These are phyloP conservation scores for Mormyrops boulengeri DNA, from an alignment of 2,797 vertebrate species.

Conservation along the genomic window DNA sequence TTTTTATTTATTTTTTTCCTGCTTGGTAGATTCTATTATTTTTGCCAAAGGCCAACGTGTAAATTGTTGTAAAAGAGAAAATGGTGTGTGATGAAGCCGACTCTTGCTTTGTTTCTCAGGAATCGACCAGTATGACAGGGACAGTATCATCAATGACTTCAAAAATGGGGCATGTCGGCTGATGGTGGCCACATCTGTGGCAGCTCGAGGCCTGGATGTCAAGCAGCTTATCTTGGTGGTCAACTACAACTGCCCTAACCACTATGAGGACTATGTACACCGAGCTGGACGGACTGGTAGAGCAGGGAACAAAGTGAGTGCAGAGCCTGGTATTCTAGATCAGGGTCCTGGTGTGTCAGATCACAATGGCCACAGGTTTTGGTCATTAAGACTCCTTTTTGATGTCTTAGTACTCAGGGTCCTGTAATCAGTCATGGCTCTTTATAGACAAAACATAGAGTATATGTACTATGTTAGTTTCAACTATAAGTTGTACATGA, in stretches of 20 bases:
- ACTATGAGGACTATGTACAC: slow-evolving; percentile 98
- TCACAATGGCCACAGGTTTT: background rate
- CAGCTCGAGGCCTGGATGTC: slow-evolving; percentile 88
- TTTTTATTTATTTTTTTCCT: background rate
- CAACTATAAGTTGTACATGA: background rate
- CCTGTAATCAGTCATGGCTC: background rate
- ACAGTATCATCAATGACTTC: slow-evolving; percentile 98
- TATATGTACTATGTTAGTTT: background rate
- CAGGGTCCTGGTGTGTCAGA: background rate
- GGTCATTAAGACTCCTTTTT: background rate
- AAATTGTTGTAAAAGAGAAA: too few species aligned
- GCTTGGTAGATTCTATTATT: background rate
- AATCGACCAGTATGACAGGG: slow-evolving; percentile 96
- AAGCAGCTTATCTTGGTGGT: slow-evolving; percentile 93
- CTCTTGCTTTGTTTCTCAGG: slow-evolving; percentile 54
- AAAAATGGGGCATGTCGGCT: slow-evolving; percentile 91
- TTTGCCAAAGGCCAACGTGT: background rate
- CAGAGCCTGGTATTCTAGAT: background rate
- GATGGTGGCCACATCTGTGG: slow-evolving; percentile 94
- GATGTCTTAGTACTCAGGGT: background rate
- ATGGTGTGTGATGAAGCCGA: background rate
- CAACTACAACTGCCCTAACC: slow-evolving; percentile 95
- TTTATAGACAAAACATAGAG: background rate
- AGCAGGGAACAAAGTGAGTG: slow-evolving; percentile 88
- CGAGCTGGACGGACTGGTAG: slow-evolving; percentile 88